Percentiles rank a stretch among this genome's conserved stretches.
phyloP scores from a whole-genome alignment of 2,113 vertebrate species.

The Rhea pennata region DNA sequence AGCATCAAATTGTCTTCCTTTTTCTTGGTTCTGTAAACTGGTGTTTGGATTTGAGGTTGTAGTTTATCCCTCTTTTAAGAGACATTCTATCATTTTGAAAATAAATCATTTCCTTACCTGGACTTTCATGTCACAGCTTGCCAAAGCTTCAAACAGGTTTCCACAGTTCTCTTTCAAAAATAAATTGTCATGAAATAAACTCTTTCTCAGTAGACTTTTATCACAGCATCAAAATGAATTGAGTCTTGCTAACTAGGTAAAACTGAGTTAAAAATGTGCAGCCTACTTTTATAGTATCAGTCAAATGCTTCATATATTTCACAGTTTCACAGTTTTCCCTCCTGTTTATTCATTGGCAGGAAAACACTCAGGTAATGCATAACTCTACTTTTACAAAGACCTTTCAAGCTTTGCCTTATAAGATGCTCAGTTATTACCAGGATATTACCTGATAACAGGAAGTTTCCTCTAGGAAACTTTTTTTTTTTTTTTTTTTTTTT shows the following conservation, averaged over 20 bases:
- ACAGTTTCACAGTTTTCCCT: neutral
- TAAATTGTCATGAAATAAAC: neutral
- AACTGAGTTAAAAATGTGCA: neutral
- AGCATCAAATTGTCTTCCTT: neutral
- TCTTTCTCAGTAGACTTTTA: neutral
- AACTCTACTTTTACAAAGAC: neutral
- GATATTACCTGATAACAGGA: neutral
- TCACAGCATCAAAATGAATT: neutral
- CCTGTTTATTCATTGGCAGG: neutral
- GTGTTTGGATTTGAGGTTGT: neutral
- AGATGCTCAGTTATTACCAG: neutral
- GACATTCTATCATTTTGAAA: neutral
- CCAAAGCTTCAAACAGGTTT: neutral
- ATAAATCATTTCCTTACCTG: neutral
- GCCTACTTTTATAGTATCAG: neutral
- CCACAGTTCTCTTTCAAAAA: neutral
- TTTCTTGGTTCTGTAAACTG: neutral
- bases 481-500: too few relatives aligned
- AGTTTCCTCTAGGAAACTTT: neutral
- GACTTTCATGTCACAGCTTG: neutral
- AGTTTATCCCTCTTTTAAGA: neutral
- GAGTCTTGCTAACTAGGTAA: neutral
- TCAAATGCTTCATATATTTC: neutral
- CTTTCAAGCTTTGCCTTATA: neutral
- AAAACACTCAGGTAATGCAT: neutral